Base-by-base conservation (phyloP, 1,140 invertebrate genomes). In the Aphelenchoides besseyi region DNA sequence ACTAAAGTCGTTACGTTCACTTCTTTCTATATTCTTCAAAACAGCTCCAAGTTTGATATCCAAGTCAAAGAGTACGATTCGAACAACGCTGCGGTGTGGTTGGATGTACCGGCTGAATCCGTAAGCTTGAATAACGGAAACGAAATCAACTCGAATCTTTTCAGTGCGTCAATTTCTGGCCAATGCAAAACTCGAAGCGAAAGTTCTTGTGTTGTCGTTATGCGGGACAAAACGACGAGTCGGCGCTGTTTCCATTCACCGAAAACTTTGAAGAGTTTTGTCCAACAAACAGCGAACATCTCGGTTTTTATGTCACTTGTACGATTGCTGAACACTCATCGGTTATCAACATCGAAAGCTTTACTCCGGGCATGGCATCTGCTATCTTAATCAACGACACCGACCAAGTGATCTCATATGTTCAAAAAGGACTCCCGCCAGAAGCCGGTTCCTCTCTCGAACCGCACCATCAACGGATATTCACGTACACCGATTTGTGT, bases 1-100 rank as follows among this genome's bases (percentile, higher is more conserved):
- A 98, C 95, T 0, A 98, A 97, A 85, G 91, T 95, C 86, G 91
- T 98, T 23, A 93, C 92, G 33, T 95, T 98, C 77, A 92, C 93
- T 3, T 95, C 96, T 0, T 95, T 92, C 84, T 96, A 92, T 86
- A 89, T 95, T n/a, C 87, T 97, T 36, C 90, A 94, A 62, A 98
- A 98, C 82, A 90, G 92, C 59, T 90, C 92, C 2, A 76, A 81
- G 61, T 81, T 86, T 79, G 81, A 88, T 26, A 89, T 97, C 3
- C 90, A 94, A 81, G 89, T 92, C 74, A 90, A 91, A 80, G 93
- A 96, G 86, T 86, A 88, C 85, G n/a, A n/a, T n/a, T n/a, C n/a
- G n/a, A n/a, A n/a, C n/a, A 55, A 71, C 32, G 72, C 73, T 28
- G 48, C 73, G 29, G 55, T 55, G 54, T 83, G 85, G 78, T 69